Evolutionary conservation across 2,113 vertebrate species (phyloP).

Genomic region (Arothron firmamentum): DNA sequence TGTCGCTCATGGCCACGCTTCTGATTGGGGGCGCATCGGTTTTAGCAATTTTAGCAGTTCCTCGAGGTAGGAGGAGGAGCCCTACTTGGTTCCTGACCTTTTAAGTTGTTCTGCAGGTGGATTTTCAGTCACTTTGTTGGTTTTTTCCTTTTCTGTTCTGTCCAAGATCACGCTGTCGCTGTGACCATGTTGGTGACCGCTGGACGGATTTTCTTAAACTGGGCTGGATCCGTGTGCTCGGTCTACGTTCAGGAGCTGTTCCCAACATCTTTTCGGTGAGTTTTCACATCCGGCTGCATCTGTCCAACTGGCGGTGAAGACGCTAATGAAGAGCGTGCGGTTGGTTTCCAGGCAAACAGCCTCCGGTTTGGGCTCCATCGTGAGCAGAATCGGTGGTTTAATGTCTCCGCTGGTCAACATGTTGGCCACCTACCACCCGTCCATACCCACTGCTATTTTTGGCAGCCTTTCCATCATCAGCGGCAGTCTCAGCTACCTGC

Average conservation of each 20-base stretch:
- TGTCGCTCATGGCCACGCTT: slow-evolving; percentile 47
- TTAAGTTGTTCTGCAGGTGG: neutral
- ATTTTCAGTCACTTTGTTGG: neutral
- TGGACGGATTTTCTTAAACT: slow-evolving; percentile 59
- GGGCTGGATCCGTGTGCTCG: slow-evolving; percentile 54
- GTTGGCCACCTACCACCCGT: slow-evolving; percentile 51
- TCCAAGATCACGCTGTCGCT: slow-evolving; percentile 50
- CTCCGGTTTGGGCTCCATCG: slow-evolving; percentile 61
- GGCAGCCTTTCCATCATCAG: slow-evolving; percentile 55
- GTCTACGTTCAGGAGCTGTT: slow-evolving; percentile 72
- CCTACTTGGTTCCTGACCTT: neutral
- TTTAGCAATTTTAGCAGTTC: slow-evolving; percentile 51
- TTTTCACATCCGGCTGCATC: neutral
- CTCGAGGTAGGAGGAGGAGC: slow-evolving; percentile 58
- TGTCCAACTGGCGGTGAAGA: too few species aligned
- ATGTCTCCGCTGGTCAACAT: slow-evolving; percentile 68
- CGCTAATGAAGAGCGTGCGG: too few species aligned
- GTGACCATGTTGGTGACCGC: slow-evolving; percentile 52
- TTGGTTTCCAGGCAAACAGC: slow-evolving; percentile 71
- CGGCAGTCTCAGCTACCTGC: slow-evolving; percentile 61
- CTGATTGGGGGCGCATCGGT: slow-evolving; percentile 48
- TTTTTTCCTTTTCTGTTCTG: neutral
- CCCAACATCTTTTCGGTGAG: slow-evolving; percentile 69
- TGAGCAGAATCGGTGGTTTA: slow-evolving; percentile 59
- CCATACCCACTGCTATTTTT: slow-evolving; percentile 64